phyloP scores from a whole-genome alignment of 2,888 invertebrate genomes.

The Pristionchus maxplancki region DNA sequence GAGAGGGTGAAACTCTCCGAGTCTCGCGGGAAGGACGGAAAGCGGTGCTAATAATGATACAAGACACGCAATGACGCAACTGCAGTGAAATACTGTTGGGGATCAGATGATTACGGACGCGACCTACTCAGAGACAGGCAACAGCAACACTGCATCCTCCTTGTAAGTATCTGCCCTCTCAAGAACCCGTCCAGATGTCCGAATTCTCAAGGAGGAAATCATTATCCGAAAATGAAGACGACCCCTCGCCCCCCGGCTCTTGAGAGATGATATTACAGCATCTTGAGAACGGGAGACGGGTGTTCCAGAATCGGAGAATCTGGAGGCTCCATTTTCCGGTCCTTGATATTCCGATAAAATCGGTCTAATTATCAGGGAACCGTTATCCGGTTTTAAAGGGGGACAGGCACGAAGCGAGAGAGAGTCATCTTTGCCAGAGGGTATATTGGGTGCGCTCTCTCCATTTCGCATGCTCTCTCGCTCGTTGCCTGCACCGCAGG shows the following conservation, averaged over 20 bases:
- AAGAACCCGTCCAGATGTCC: conserved; percentile 8
- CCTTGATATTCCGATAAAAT: background rate
- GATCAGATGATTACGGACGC: too few relatives aligned
- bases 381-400: too few relatives aligned
- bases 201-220: background rate
- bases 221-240: conserved; percentile 43
- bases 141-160: background rate
- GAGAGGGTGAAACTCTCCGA: background rate
- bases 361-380: too few relatives aligned
- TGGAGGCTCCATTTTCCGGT: background rate
- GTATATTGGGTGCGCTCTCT: too few relatives aligned
- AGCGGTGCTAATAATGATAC: background rate
- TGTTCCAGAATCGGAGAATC: background rate
- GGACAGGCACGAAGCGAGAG: too few relatives aligned
- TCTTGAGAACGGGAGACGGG: conserved; percentile 20
- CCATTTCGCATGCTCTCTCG: too few relatives aligned
- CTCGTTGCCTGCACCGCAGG: too few relatives aligned
- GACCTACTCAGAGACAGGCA: too few relatives aligned
- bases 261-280: conserved; percentile 37
- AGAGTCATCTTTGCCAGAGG: too few relatives aligned
- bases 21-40: background rate
- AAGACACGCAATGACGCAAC: background rate
- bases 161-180: background rate
- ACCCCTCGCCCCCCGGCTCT: background rate
- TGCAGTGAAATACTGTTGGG: background rate